Conservation (phyloP, 1,140 invertebrate genomes). For the Drosophila pruinosa region DNA sequence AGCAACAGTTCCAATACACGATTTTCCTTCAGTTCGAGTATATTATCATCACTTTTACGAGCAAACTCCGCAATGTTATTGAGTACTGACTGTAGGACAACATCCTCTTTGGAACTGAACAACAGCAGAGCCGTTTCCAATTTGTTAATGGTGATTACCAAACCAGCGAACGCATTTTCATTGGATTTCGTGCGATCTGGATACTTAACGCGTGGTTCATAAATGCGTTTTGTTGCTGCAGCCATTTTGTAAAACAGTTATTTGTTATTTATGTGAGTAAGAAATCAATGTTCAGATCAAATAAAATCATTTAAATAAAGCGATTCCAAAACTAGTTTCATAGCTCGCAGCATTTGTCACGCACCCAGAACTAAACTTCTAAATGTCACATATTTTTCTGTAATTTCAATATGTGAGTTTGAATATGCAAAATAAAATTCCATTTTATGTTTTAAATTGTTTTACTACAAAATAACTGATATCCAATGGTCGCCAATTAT, state of each 20-base stretch:
- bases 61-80: constrained; percentile 67
- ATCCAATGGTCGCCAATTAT: not conserved
- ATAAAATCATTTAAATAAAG: not conserved
- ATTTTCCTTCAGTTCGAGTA: constrained; percentile 48
- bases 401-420: no score
- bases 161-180: constrained; percentile 48
- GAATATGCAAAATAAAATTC: no score
- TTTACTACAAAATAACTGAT: not conserved
- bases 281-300: not conserved
- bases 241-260: constrained; percentile 42
- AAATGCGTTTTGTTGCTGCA: constrained; percentile 53
- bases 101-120: constrained; percentile 62
- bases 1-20: constrained; percentile 52
- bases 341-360: constrained; percentile 7
- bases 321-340: not conserved
- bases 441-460: not conserved
- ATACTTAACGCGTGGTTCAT: constrained; percentile 53
- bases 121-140: constrained; percentile 60
- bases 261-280: not conserved
- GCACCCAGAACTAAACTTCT: no score
- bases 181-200: constrained; percentile 59
- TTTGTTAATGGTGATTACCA: constrained; percentile 53
- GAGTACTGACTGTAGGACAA: constrained; percentile 53
- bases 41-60: constrained; percentile 55
- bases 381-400: not conserved